Conservation (phyloP, 2,113 vertebrate genomes). For the Silurus meridionalis region DNA sequence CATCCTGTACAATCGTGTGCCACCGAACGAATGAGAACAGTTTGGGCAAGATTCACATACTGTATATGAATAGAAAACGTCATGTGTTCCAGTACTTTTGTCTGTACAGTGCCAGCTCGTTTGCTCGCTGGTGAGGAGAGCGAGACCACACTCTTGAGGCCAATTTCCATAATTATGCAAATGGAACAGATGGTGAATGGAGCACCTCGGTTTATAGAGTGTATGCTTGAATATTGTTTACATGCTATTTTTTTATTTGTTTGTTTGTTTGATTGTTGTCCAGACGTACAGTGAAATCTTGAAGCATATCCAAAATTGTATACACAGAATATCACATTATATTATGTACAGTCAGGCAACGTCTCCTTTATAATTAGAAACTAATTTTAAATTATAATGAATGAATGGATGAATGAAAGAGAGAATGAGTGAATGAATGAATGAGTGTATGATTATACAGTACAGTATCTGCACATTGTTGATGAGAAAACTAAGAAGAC, state of each 20-base stretch:
- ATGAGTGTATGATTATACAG: too few species aligned
- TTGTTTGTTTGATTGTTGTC: background rate
- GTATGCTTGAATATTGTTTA: conserved; percentile 3
- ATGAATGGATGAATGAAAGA: too few species aligned
- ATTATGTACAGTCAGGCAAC: background rate
- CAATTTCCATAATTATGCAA: conserved; percentile 9
- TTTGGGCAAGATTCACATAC: too few species aligned
- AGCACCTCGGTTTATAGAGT: background rate
- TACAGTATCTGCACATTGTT: too few species aligned
- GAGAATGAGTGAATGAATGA: too few species aligned
- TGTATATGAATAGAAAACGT: too few species aligned
- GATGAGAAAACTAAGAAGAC: too few species aligned
- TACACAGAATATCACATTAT: background rate
- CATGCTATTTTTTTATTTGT: background rate
- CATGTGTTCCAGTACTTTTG: too few species aligned
- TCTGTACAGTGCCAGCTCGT: background rate
- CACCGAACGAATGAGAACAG: too few species aligned
- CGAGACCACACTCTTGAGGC: background rate
- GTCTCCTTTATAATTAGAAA: background rate
- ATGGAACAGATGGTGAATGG: background rate
- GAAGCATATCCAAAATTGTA: background rate
- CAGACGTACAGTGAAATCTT: background rate
- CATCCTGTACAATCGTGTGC: too few species aligned
- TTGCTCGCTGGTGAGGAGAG: background rate
- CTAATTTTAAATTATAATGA: too few species aligned